Evolutionary conservation across 2,888 invertebrate genomes (phyloP), one percentile per base, ranked within the genome.

Genomic region (Rhagonycha fulva): DNA sequence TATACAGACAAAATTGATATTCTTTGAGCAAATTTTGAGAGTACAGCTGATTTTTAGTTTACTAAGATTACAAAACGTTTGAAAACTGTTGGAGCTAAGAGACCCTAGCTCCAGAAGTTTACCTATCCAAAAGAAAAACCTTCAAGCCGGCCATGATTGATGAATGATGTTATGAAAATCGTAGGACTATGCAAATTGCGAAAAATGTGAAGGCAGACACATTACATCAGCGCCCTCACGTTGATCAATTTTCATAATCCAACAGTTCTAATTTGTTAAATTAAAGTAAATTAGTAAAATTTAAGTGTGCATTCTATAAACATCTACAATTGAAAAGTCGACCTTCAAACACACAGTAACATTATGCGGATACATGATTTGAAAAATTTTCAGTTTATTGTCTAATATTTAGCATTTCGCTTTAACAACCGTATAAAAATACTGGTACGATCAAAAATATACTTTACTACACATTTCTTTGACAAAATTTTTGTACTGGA

Each of bases 361-460:
- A 47, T 47, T 47, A 66, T 66, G 63, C 63, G 26, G 26, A 24
- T 62, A 23, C 23, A 66, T 14, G 63, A 19, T 24, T 66, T 30
- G 10, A 68, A 14, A 66, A 66, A 66, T 4, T 19, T 66, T 66
- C 4, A 26, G 68, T 74, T 77, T 77, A 74, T 77, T 74, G 77
- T 74, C 77, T 74, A 70, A 61, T 30, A 60, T 62, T 70, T 24
- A 23, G 30, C 32, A 66, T 69, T 72, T 68, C 68, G 72, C 70
- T 28, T 73, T 76, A 60, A 72, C 69, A 76, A 75, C 71, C 71
- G 75, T 77, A 77, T 75, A 77, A 77, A 77, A 77, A 77, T 77
- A 77, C 75, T 75, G 75, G 75, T 71, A 32, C 32, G 62, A 71
- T 77, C 70, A 75, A 77, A 77, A 77, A 77, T 75, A 73, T 47